These are phyloP conservation scores for Steinernema feltiae DNA, from an alignment of 1,140 invertebrate species.

Conservation along the genomic window DNA sequence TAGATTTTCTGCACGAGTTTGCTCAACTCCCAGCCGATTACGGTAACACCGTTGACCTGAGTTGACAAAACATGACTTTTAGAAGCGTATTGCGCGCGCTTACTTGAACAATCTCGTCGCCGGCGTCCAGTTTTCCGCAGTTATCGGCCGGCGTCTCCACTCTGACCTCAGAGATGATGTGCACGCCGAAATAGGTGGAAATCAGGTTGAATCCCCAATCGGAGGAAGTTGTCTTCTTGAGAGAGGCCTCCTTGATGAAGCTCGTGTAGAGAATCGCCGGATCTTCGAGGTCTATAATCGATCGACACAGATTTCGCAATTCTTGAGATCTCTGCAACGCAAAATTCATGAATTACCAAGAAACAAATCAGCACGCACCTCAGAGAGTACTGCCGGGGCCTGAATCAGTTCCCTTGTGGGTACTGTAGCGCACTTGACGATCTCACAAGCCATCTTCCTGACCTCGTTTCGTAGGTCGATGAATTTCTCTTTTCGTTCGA, in stretches of 20 bases:
- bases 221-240: background rate
- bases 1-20: slow-evolving; percentile 22
- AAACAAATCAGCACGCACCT: slow-evolving; percentile 16
- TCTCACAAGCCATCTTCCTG: slow-evolving; percentile 21
- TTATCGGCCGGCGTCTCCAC: slow-evolving; percentile 29
- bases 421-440: slow-evolving; percentile 24
- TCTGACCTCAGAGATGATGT: slow-evolving; percentile 36
- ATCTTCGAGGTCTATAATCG: slow-evolving; percentile 28
- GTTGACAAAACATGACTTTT: background rate
- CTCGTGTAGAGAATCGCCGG: slow-evolving; percentile 24
- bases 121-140: slow-evolving; percentile 37
- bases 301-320: slow-evolving; percentile 8
- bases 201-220: slow-evolving; percentile 35
- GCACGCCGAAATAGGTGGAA: slow-evolving; percentile 35
- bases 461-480: slow-evolving; percentile 23
- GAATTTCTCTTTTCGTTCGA: slow-evolving; percentile 23
- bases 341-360: background rate
- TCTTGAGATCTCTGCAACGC: slow-evolving; percentile 23
- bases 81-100: background rate
- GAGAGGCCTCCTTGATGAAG: slow-evolving; percentile 17
- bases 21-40: slow-evolving; percentile 37
- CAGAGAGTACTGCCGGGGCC: slow-evolving; percentile 22
- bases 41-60: slow-evolving; percentile 18
- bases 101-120: slow-evolving; percentile 33
- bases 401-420: slow-evolving; percentile 20